phyloP scores from a whole-genome alignment of 1,140 invertebrate species.

The Lepidurus couesii region DNA sequence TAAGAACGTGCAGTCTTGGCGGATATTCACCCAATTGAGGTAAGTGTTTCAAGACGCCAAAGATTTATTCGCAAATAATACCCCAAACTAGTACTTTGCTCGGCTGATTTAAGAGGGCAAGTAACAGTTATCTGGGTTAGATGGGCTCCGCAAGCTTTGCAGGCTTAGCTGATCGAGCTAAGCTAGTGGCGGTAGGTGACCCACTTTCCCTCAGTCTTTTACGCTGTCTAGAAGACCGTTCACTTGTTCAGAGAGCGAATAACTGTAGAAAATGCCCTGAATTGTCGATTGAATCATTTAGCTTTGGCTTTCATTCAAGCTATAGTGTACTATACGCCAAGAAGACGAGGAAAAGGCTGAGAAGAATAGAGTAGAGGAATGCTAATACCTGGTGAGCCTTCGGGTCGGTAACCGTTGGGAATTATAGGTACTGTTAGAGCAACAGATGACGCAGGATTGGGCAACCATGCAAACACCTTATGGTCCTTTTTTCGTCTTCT shows the following conservation, averaged over 20 bases:
- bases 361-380: too few relatives aligned
- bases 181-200: constrained; percentile 16
- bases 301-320: too few relatives aligned
- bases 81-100: not conserved
- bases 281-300: not conserved
- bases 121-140: constrained; percentile 15
- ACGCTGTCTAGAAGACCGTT: not conserved
- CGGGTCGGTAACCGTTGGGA: not conserved
- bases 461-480: not conserved
- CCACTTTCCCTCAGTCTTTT: not conserved
- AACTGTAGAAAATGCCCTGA: constrained; percentile 3
- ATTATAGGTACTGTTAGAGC: not conserved
- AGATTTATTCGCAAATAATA: not conserved
- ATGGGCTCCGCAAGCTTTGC: not conserved
- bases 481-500: not conserved
- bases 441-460: not conserved
- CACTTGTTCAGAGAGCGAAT: not conserved
- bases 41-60: not conserved
- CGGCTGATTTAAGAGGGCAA: not conserved
- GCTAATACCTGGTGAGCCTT: not conserved
- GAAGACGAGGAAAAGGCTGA: too few relatives aligned
- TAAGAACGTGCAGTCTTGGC: not conserved
- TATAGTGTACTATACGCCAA: too few relatives aligned
- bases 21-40: not conserved
- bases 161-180: not conserved